Conservation (phyloP, 2,797 vertebrate species). For the Platyrinchus mystaceus region DNA sequence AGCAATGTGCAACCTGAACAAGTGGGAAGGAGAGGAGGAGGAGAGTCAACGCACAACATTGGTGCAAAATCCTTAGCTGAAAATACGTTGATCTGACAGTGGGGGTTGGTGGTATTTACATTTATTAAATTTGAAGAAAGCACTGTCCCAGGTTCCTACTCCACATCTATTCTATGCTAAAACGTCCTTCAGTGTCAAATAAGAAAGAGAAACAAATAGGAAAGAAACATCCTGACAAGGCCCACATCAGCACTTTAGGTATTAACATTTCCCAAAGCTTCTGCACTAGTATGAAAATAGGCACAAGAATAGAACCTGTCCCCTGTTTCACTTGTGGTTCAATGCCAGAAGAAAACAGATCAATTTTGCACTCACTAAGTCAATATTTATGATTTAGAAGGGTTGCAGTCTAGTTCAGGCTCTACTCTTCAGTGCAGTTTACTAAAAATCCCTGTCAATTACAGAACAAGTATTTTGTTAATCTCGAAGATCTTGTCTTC, state of each 20-base stretch:
- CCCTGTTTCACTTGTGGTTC: background rate
- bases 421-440: background rate
- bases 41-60: background rate
- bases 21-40: background rate
- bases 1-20: background rate
- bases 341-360: background rate
- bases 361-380: background rate
- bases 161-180: background rate
- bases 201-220: background rate
- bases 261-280: background rate
- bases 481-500: background rate
- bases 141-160: background rate
- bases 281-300: background rate
- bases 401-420: background rate
- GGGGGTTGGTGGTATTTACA: background rate
- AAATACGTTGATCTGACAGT: background rate
- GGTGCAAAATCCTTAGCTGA: background rate
- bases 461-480: background rate
- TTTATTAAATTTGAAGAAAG: background rate
- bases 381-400: background rate
- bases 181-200: background rate
- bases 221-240: background rate
- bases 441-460: background rate
- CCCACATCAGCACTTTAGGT: background rate
- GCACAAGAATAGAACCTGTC: background rate